A percentile compares a stretch with the other conserved stretches of the same genome.
Evolutionary conservation across 2,113 vertebrate species (phyloP).

Genomic region (Laterallus jamaicensis): DNA sequence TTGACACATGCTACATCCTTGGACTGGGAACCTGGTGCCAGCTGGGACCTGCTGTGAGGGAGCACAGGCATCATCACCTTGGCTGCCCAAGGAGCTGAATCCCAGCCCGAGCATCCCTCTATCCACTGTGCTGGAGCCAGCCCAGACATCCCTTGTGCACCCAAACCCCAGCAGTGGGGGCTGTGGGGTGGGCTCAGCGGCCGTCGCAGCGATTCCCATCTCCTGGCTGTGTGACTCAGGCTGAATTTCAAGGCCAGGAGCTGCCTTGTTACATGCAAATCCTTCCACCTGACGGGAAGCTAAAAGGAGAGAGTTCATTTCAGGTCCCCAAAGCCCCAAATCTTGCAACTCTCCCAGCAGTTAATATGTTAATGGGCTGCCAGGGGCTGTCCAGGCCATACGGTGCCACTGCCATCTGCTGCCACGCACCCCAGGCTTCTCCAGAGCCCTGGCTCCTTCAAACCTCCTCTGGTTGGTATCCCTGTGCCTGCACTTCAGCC

Average conservation of each 20-base stretch:
- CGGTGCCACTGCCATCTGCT: constrained; percentile 63
- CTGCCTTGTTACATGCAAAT: neutral
- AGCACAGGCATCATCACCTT: neutral
- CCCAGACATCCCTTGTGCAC: neutral
- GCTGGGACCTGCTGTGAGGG: neutral
- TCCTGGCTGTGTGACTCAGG: fast-evolving
- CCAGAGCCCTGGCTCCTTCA: neutral
- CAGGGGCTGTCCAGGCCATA: neutral
- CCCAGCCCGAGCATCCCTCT: neutral
- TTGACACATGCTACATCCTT: fast-evolving
- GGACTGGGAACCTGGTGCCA: neutral
- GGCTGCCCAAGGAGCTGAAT: neutral
- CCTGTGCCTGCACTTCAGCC: fast-evolving
- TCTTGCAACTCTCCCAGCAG: neutral
- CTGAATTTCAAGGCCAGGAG: neutral
- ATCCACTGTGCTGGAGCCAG: neutral
- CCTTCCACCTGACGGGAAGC: neutral
- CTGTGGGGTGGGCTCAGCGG: neutral
- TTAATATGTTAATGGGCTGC: neutral
- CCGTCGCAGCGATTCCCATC: fast-evolving
- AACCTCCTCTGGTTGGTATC: neutral
- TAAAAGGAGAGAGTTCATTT: neutral
- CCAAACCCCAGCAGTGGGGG: fast-evolving
- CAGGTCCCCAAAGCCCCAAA: neutral
- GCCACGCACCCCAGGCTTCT: neutral